A percentile compares a stretch with the other conserved stretches of the same genome.
phyloP scores from a whole-genome alignment of 2,888 invertebrate genomes.

The Parnassius glacialis region DNA sequence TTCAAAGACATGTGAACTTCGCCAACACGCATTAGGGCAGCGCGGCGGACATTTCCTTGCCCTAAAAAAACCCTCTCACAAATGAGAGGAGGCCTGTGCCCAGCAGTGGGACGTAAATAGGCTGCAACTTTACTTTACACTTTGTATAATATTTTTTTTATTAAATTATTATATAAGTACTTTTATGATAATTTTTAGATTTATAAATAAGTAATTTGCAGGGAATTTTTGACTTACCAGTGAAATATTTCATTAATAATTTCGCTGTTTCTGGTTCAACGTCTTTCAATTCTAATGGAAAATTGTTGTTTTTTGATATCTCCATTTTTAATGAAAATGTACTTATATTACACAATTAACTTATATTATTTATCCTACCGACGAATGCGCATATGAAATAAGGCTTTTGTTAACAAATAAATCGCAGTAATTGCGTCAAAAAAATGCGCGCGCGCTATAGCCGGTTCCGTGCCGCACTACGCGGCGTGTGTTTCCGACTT shows the following conservation, averaged over 20 bases:
- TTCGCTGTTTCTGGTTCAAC: constrained; percentile 36
- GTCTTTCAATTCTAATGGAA: constrained; percentile 36
- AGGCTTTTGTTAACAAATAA: not conserved
- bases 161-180: too few relatives aligned
- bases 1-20: too few relatives aligned
- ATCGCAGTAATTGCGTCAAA: not conserved
- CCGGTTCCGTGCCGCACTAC: constrained; percentile 9
- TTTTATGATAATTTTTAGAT: too few relatives aligned
- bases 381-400: too few relatives aligned
- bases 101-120: too few relatives aligned
- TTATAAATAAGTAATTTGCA: not conserved
- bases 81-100: too few relatives aligned
- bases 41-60: too few relatives aligned
- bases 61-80: too few relatives aligned
- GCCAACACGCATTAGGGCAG: too few relatives aligned
- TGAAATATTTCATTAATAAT: constrained; percentile 39
- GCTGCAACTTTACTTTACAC: too few relatives aligned
- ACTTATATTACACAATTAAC: not conserved
- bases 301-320: constrained; percentile 30
- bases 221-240: constrained; percentile 33
- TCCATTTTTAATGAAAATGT: constrained; percentile 6
- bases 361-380: not conserved
- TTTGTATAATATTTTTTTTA: too few relatives aligned
- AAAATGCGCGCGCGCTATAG: constrained; percentile 26
- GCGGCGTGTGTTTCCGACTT: constrained; percentile 1